These are phyloP conservation scores for Numenius phaeopus DNA, from an alignment of 2,797 vertebrate species.

Conservation along the genomic window DNA sequence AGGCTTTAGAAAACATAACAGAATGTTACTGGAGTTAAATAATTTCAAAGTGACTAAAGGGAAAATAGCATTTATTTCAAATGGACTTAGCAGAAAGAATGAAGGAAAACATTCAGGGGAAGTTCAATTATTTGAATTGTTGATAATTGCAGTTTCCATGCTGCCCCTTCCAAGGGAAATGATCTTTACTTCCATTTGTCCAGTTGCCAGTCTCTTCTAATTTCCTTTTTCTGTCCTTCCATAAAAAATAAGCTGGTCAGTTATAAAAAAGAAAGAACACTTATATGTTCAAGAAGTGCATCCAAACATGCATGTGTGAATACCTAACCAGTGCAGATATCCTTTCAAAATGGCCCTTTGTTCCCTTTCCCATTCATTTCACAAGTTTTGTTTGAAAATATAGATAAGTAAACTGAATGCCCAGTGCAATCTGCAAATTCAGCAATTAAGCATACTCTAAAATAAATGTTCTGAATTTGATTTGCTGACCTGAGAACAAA, in stretches of 20 bases:
- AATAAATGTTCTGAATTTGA: neutral
- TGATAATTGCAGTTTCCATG: neutral
- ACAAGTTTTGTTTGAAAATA: neutral
- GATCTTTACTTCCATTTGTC: neutral
- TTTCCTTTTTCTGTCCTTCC: neutral
- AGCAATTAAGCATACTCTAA: neutral
- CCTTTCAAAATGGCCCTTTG: neutral
- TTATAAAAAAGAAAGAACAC: neutral
- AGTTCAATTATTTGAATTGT: neutral
- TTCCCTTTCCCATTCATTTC: neutral
- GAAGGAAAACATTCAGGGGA: neutral
- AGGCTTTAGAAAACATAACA: neutral
- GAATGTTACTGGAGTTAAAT: neutral
- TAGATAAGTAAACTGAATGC: neutral
- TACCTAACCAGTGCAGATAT: neutral
- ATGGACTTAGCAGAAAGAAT: neutral
- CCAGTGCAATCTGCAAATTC: neutral
- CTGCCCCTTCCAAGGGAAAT: neutral
- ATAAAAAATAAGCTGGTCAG: neutral
- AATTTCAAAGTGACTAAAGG: neutral
- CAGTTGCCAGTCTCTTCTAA: neutral
- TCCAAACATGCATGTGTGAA: neutral
- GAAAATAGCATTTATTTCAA: neutral
- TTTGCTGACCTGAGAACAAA: neutral
- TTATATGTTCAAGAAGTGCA: neutral